Conservation (phyloP, 2,113 vertebrate species). For the Rynchops niger region DNA sequence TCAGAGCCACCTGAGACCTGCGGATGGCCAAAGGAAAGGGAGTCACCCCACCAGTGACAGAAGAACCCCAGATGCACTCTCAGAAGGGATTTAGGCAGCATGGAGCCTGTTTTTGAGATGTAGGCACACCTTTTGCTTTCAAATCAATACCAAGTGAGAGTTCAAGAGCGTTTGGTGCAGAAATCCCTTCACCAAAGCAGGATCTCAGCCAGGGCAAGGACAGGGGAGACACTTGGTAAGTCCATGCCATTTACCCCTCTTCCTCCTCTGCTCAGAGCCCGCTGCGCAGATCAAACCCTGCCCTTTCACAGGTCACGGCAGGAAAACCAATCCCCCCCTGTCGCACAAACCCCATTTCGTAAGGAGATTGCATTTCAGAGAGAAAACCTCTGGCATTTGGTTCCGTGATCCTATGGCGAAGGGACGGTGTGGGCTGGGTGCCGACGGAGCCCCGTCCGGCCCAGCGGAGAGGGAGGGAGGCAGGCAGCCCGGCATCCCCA, state of each 20-base stretch:
- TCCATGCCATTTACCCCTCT: fast-evolving
- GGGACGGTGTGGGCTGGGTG: fast-evolving
- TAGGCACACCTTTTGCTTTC: background rate
- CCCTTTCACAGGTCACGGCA: background rate
- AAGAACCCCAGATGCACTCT: background rate
- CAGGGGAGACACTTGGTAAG: background rate
- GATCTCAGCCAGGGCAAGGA: background rate
- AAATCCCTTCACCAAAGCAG: background rate
- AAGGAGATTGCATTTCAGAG: background rate
- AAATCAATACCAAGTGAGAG: background rate
- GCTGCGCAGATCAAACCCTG: background rate
- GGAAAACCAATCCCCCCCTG: background rate
- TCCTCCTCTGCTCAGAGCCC: background rate
- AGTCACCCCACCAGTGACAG: background rate
- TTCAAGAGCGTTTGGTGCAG: background rate
- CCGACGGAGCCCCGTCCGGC: background rate
- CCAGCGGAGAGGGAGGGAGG: background rate
- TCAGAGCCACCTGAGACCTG: background rate
- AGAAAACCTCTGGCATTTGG: background rate
- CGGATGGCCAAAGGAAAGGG: background rate
- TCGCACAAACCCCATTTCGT: fast-evolving
- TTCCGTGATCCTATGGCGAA: fast-evolving
- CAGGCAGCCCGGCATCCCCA: fast-evolving
- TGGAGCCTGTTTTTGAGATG: background rate
- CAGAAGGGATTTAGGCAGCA: background rate